Evolutionary conservation across 2,888 invertebrate species (phyloP), one percentile per base, ranked within the genome.

Genomic region (Drosophila paramelanica): DNA sequence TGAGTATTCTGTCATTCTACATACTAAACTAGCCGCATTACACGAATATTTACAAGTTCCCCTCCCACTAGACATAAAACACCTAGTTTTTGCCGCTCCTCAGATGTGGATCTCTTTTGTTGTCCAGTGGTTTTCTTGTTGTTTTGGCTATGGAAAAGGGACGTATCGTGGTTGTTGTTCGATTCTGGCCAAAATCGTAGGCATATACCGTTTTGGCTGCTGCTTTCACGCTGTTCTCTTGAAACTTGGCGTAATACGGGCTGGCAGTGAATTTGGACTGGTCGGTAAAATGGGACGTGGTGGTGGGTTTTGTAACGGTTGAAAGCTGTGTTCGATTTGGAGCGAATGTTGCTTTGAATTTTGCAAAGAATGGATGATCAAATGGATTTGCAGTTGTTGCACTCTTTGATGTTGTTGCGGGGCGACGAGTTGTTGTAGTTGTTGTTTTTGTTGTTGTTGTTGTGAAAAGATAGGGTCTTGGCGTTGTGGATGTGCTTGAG

Each of bases 281-380:
- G 33, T 47, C 41, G 13, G 46, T 23, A 6, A 31, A 49, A 46
- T 52, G 36, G 45, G 66, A 52, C 46, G 58, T 33, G 23, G 43
- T 43, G 25, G 57, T 55, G n/a, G 66, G 38, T 51, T 61, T 73
- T 59, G 45, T 39, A 20, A 46, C 27, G 23, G 17, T 43, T 59
- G 31, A 23, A 2, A 14, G 5, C 14, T 8, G 27, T 6, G 39
- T 5, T 4, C 36, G 49, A 45, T 23, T 55, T 41, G 50, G 41
- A 1, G 78, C 53, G 38, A 87, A 82, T 13, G 45, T 41, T 1
- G 60, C 57, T 47, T 77, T 79, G 51, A 72, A 79, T 59, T 81
- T 84, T 5, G 74, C 81, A 57, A 86, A 86, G 66, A 86, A 81
- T 31, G 81, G 82, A 67, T 77, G 77, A 33, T 59, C 64, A 52